Evolutionary conservation across 2,113 vertebrate genomes (phyloP), one percentile per base, ranked within the genome.

Genomic region (Otus sunia): DNA sequence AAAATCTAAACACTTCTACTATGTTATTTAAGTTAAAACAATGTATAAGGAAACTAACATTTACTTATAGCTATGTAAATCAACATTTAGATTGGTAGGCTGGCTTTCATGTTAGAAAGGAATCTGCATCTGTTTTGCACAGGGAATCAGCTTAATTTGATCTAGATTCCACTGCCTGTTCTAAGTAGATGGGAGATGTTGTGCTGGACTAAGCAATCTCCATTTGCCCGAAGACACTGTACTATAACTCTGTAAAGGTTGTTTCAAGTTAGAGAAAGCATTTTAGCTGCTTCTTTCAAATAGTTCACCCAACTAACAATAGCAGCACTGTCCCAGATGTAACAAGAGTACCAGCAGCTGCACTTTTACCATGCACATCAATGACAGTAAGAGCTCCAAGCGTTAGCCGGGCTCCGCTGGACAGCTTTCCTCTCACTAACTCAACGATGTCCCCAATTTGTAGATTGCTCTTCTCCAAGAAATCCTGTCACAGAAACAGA

Each of bases 311-410:
- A 86, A 37, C 12, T 37, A 13, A 25, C 1, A 2, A 2, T 0
- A 90, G 63, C 50, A 63, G 63, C n/a, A 30, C 2, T 60, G 69
- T 21, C 43, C 49, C 63, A 50, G 45, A 7, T 32, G 26, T 9
- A 29, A 14, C 11, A 34, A 13, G 36, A 50, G 26, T 1, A 26
- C 20, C 75, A 86, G 69, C 14, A 72, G 30, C 58, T 21, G 62
- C 15, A 16, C 27, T 16, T 77, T 98, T 98, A 99, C 99, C 99
- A 1, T 99, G 99, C 30, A 99, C 99, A 47, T 99, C 99, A 9
- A 99, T 99, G 91, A 99, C 99, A 2, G 98, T 99, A 27, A 99
- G 98, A 79, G 99, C 99, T 47, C 99, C 99, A 0, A 99, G 98
- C 34, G 99, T 99, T 96, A 99, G 98, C 41, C 99, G 98, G 30